Base-by-base conservation (phyloP, 2,113 vertebrate genomes). In the Boulengeromyrus knoepffleri region DNA sequence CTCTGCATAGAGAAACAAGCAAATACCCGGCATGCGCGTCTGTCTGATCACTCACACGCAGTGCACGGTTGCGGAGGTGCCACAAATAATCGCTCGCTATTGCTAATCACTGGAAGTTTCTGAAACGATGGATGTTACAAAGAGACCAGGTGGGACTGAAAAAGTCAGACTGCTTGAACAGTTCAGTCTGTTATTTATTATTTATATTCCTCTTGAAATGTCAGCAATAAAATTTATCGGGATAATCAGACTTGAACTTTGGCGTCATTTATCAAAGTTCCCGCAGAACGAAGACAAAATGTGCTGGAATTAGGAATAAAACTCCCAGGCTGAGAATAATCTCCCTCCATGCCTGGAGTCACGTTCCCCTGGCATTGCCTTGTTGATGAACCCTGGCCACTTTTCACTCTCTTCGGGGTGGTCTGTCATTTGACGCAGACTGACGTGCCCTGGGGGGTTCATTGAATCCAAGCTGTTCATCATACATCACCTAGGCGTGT, bases 151-250 rank as follows among this genome's bases (percentile, higher is more conserved):
- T 27, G 62, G n/a, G 62, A n/a, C 62, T 66, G n/a, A 27, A 66
- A 66, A 66, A 66, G 62, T 92, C 92, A 92, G 89, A 58, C 91
- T 90, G 77, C 17, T 83, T 83, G 7, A 83, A 39, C 77, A 83
- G 31, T 83, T 66, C n/a, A 31, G 9, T n/a, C 3, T 9, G 24
- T 12, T 66, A 27, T 12, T 12, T 27, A 27, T 24, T 66, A 27
- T 66, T 12, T 66, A n/a, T 12, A 27, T 66, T 66, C 62, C n/a
- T 66, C 62, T 66, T 66, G 8, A 66, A 27, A 66, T 66, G 62
- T 66, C 2, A 66, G 8, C n/a, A 27, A 66, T 66, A 27, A n/a
- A 3, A 66, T n/a, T 66, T 66, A 27, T 62, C 24, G 0, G 58
- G 58, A 58, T 58, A 58, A 58, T 58, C 21, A 58, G 56, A 58